Percentiles rank a stretch among this genome's conserved stretches.
Evolutionary conservation across 2,113 vertebrate species (phyloP).

Genomic region (Corapipo altera): DNA sequence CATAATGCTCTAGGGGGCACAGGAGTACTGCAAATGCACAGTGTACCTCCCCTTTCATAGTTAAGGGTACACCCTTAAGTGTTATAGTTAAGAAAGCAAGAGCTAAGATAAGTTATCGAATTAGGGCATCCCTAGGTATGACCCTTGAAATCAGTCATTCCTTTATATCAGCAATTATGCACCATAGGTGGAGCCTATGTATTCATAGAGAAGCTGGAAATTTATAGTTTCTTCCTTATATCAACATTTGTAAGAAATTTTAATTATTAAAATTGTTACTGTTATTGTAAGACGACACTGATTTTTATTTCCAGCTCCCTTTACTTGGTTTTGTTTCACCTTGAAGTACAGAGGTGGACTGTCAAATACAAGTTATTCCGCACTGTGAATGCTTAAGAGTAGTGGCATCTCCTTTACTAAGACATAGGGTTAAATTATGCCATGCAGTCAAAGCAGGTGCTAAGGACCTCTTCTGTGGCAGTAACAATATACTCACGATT

Average conservation of each 20-base stretch:
- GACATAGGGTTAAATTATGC: neutral
- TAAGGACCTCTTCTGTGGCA: neutral
- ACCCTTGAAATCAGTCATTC: neutral
- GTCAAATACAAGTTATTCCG: neutral
- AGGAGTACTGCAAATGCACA: neutral
- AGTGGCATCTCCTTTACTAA: neutral
- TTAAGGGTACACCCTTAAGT: neutral
- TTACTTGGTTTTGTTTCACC: neutral
- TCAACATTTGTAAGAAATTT: neutral
- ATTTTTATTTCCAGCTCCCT: neutral
- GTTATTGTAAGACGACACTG: neutral
- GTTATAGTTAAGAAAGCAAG: neutral
- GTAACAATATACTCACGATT: neutral
- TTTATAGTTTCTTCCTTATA: neutral
- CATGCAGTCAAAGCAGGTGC: neutral
- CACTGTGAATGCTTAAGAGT: neutral
- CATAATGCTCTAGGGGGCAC: slow-evolving; percentile 22
- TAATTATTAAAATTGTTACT: neutral
- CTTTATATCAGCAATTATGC: neutral
- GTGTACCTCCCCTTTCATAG: neutral
- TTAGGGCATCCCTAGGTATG: neutral
- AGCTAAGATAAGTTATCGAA: neutral
- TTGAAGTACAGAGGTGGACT: neutral
- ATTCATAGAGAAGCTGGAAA: neutral
- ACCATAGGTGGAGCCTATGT: neutral